Evolutionary conservation across 2,888 invertebrate species (phyloP).

Genomic region (Imbricaverruca yamaguchii): DNA sequence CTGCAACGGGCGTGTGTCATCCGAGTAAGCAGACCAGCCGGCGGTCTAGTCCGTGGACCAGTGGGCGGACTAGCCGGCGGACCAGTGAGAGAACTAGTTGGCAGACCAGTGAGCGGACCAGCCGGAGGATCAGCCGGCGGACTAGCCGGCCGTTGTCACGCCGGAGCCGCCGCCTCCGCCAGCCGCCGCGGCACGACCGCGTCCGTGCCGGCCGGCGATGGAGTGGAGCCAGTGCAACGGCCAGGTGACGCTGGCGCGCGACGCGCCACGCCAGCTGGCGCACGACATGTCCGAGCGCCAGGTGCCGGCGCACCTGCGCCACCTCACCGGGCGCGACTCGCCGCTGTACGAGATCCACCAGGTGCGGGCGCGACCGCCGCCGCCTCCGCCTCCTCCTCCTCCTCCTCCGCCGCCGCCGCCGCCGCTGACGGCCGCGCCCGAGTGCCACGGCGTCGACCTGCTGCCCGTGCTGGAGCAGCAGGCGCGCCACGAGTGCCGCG

Average conservation of each 20-base stretch:
- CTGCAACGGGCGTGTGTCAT: no score
- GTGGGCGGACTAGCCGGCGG: no score
- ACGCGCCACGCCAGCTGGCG: not conserved
- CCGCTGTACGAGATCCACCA: not conserved
- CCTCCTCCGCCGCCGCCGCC: not conserved
- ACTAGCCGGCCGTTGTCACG: no score
- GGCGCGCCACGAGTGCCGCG: no score
- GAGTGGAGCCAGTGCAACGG: constrained; percentile 4
- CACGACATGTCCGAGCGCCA: not conserved
- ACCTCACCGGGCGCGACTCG: not conserved
- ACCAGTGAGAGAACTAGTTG: no score
- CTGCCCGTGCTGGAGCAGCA: no score
- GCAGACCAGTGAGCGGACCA: no score
- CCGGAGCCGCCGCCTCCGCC: no score
- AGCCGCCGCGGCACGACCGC: no score
- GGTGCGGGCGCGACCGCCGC: not conserved
- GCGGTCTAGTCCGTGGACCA: no score
- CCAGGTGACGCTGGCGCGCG: not conserved
- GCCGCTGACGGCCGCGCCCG: not conserved
- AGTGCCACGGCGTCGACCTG: not conserved
- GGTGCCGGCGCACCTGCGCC: not conserved
- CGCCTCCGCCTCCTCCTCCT: not conserved
- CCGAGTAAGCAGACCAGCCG: no score
- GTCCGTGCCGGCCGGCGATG: not conserved
- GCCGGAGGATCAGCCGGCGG: no score